A percentile compares a stretch with the other conserved stretches of the same genome.
Conservation (phyloP, 2,797 vertebrate genomes). For the Pangasius larnaudii region DNA sequence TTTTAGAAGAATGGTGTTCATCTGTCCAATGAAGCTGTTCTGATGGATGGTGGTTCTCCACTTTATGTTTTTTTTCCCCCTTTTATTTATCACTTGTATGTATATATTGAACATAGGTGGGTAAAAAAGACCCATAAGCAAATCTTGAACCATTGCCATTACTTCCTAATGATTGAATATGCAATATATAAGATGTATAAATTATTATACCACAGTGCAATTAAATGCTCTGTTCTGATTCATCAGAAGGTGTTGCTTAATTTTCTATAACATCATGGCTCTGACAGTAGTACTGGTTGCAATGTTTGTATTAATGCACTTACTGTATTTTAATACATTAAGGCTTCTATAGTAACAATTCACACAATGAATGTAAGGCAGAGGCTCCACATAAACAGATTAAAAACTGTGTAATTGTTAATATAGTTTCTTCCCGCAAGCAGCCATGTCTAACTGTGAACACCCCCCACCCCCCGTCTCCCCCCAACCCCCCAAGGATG, state of each 20-base stretch:
- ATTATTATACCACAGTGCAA: not conserved
- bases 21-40: no score
- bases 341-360: not conserved
- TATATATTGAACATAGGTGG: not conserved
- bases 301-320: not conserved
- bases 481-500: no score
- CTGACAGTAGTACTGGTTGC: not conserved
- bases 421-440: not conserved
- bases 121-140: not conserved
- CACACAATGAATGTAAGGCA: not conserved
- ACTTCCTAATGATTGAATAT: not conserved
- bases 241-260: not conserved
- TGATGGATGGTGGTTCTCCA: no score
- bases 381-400: no score
- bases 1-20: no score
- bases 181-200: not conserved
- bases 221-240: not conserved
- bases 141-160: not conserved
- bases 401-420: not conserved
- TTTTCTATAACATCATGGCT: not conserved
- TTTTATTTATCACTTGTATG: no score
- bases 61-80: no score
- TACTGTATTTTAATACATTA: not conserved
- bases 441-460: no score
- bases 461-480: no score